Evolutionary conservation across 2,113 vertebrate genomes (phyloP).

Genomic region (Callopanchax toddi): DNA sequence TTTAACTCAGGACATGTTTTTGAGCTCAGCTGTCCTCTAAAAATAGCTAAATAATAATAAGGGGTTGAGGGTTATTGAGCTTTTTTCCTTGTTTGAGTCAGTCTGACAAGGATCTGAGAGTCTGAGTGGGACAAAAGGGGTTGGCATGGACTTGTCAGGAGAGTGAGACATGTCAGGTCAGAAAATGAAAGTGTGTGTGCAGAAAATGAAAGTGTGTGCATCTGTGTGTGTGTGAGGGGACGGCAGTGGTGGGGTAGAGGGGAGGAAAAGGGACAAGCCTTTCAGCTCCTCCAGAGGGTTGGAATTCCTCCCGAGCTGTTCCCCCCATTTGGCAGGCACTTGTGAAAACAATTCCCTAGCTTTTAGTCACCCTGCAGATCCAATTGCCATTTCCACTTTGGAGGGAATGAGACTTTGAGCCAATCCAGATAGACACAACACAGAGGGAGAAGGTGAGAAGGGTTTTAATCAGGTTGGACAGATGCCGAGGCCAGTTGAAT

Average conservation of each 20-base stretch:
- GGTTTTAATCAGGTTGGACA: conserved; percentile 72
- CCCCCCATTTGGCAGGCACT: conserved; percentile 81
- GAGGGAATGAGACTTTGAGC: conserved; percentile 66
- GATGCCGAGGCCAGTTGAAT: conserved; percentile 73
- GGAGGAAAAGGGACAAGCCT: conserved; percentile 63
- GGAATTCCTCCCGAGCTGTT: conserved; percentile 75
- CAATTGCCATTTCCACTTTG: conserved; percentile 78
- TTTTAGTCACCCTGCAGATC: conserved; percentile 81
- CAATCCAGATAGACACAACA: conserved; percentile 69
- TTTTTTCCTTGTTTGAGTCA: conserved; percentile 41
- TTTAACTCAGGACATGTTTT: conserved; percentile 30
- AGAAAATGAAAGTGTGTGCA: conserved; percentile 41
- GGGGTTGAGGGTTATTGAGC: conserved; percentile 34
- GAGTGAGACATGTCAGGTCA: conserved; percentile 57
- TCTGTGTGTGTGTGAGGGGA: conserved; percentile 10
- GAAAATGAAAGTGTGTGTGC: conserved; percentile 41
- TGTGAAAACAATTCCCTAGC: conserved; percentile 84
- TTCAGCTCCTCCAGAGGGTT: conserved; percentile 72
- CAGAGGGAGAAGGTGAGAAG: conserved; percentile 52
- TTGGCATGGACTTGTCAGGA: conserved; percentile 50
- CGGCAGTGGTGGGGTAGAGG: conserved; percentile 20
- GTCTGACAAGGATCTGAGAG: conserved; percentile 38
- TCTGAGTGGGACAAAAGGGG: not conserved
- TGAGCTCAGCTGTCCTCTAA: conserved; percentile 34
- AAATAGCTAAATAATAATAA: conserved; percentile 56